Evolutionary conservation across 2,797 vertebrate species (phyloP), one percentile per base, ranked within the genome.

Genomic region (Argentina silus): DNA sequence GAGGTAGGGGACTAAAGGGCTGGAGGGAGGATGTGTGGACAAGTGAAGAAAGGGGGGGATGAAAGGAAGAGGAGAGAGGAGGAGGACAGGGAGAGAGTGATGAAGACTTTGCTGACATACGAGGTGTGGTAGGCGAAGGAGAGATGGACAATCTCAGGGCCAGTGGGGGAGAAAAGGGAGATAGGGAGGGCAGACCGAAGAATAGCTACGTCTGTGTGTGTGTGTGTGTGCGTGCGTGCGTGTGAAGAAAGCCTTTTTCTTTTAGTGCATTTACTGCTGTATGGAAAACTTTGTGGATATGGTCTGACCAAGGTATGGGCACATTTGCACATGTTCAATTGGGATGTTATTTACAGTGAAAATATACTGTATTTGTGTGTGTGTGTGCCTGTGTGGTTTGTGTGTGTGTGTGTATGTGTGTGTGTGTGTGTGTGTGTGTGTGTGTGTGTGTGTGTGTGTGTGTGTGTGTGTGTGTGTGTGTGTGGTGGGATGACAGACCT

Each of bases 61-160:
- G 68, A 21, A 65, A 63, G 69, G 42, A 75, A 75, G 79, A 44
- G 67, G 9, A 62, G 66, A 17, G 11, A 48, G 0, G 47, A 74
- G 56, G 60, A 23, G 15, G 43, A 42, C 57, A 4, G 44, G 57
- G 50, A 78, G 53, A 74, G 69, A 67, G 47, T 15, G 59, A 67
- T 64, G 62, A n/a, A n/a, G n/a, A n/a, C n/a, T n/a, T n/a, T 90
- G 91, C 89, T 90, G 90, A 90, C 88, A 89, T 87, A 81, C 88
- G 86, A 90, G 70, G 85, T 89, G 90, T 81, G 57, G 61, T 53
- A 44, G 62, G 55, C 86, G 88, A 89, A 89, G 87, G 86, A 84
- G 86, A 91, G 91, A 93, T 91, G 87, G 91, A 93, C 91, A 90
- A 93, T 88, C 87, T 89, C 85, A 78, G 89, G 88, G 89, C 87